Evolutionary conservation across 2,888 invertebrate genomes (phyloP).

Genomic region (Podotricha telesiphe): DNA sequence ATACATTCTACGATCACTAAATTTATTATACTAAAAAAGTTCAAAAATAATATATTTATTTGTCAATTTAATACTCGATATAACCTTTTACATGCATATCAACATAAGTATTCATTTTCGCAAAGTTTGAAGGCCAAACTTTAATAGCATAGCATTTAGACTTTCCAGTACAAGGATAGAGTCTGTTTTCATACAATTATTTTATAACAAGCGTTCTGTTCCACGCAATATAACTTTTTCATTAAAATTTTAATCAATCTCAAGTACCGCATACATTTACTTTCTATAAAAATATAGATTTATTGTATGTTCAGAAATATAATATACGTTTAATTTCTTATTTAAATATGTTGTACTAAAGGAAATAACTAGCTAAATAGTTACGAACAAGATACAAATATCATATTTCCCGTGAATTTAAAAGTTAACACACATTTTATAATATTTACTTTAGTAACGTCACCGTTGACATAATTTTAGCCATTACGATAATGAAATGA

Average conservation of each 20-base stretch:
- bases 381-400: no score
- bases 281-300: background rate
- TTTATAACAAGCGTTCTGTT: conserved; percentile 46
- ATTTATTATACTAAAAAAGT: background rate
- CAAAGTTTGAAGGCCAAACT: conserved; percentile 61
- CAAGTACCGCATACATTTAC: background rate
- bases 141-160: conserved; percentile 45
- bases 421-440: no score
- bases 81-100: conserved; percentile 65
- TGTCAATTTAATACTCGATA: conserved; percentile 50
- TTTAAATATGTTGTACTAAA: background rate
- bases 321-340: background rate
- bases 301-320: background rate
- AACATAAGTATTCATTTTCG: conserved; percentile 59
- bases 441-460: no score
- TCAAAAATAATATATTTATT: conserved; percentile 16
- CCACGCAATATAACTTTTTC: conserved; percentile 29
- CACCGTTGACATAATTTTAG: background rate
- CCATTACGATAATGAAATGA: background rate
- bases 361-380: background rate
- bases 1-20: conserved; percentile 28
- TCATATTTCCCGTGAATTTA: no score
- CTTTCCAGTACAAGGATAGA: conserved; percentile 51
- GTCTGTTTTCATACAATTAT: conserved; percentile 51
- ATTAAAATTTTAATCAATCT: background rate